phyloP scores from a whole-genome alignment of 2,888 invertebrate genomes.

The Phyllotreta cruciferae region DNA sequence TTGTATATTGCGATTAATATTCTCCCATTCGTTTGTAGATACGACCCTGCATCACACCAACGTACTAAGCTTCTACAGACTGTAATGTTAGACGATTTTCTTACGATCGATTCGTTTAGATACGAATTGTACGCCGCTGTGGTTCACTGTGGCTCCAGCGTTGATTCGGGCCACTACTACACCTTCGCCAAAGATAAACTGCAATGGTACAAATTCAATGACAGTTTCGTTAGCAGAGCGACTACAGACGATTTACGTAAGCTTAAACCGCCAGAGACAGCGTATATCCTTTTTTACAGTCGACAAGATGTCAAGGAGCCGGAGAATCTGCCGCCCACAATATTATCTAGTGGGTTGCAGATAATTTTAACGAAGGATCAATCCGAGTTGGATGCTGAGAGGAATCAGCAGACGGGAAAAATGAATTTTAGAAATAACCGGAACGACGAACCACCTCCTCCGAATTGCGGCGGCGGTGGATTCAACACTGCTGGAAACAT shows the following conservation, averaged over 20 bases:
- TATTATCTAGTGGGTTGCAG: slow-evolving; percentile 52
- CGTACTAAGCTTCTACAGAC: slow-evolving; percentile 80
- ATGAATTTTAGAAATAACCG: slow-evolving; percentile 53
- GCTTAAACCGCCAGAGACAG: slow-evolving; percentile 76
- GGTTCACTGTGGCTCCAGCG: slow-evolving; percentile 82
- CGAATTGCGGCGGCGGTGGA: slow-evolving; percentile 62
- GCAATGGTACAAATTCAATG: slow-evolving; percentile 83
- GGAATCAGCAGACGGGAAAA: slow-evolving; percentile 46
- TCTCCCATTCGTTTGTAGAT: too few species aligned
- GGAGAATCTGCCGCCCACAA: slow-evolving; percentile 48
- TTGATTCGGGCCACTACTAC: slow-evolving; percentile 86
- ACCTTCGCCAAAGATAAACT: slow-evolving; percentile 77
- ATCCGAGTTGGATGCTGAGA: slow-evolving; percentile 52
- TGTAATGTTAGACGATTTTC: slow-evolving; percentile 62
- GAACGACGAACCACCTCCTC: slow-evolving; percentile 64
- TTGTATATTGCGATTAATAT: too few species aligned
- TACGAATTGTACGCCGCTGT: slow-evolving; percentile 84
- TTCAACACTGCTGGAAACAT: slow-evolving; percentile 54
- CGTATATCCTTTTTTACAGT: slow-evolving; percentile 82
- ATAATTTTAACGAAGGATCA: slow-evolving; percentile 51
- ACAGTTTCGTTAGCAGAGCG: slow-evolving; percentile 72
- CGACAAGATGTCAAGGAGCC: slow-evolving; percentile 56
- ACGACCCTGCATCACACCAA: slow-evolving; percentile 73
- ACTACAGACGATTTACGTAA: slow-evolving; percentile 68
- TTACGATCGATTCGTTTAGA: slow-evolving; percentile 65